Base-by-base conservation (phyloP, 2,888 invertebrate genomes). In the Penaeus monodon region DNA sequence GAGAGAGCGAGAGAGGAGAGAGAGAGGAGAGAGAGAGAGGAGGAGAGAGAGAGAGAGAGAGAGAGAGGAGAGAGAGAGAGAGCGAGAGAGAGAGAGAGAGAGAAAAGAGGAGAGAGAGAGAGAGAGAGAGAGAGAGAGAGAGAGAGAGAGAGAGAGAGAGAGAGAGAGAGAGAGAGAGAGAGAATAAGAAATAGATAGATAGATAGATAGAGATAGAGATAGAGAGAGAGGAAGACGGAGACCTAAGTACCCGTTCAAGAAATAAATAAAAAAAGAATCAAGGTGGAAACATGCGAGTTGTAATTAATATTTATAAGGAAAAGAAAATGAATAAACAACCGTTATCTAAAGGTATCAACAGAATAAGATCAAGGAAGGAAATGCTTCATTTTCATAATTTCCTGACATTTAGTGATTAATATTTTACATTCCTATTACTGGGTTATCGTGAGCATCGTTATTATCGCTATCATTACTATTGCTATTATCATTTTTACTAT, bases 11-110 rank as follows among this genome's bases (percentile, higher is more conserved):
- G 66, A 33, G 33, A 49, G 14, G 0, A 38, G 4, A 38, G 68
- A 68, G 68, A 68, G 44, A 49, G 49, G 70, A 33, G 66, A 70
- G 81, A 70, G 68, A 81, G 81, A 33, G 68, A 81, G 44, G 44
- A 10, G 2, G 65, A 49, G 33, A 49, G 66, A 33, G 33, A 49
- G 38, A 66, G 57, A 24, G 57, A 77, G 0, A 44, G 29, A n/a
- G 1, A 73, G 17, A 73, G 3, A 3, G 3, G 33, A 33, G 33
- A 33, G 33, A 33, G 33, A 33, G 33, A 33, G 33, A n/a, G 24
- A n/a, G n/a, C 2, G 20, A 74, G 20, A 74, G 20, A 74, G 7
- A 74, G 20, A 38, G 38, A 74, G 38, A 74, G 38, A 29, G 38
- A 74, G 38, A 29, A 6, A 74, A 29, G 29, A 29, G 29, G 74